Conservation (phyloP, 2,797 vertebrate species). For the Chlorospingus flavigularis region DNA sequence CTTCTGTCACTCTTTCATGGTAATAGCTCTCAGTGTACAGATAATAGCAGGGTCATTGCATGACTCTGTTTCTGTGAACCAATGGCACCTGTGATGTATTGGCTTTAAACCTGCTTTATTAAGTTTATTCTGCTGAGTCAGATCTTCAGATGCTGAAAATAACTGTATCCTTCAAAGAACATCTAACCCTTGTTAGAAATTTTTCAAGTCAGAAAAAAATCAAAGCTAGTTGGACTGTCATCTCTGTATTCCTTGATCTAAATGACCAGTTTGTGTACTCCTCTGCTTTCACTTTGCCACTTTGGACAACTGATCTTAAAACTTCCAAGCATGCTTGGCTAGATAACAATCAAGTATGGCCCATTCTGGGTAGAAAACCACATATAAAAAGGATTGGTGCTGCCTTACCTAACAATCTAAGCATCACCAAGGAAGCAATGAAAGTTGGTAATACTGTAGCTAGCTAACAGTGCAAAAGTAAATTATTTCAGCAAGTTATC, state of each 20-base stretch:
- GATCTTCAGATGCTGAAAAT: background rate
- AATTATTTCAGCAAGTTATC: background rate
- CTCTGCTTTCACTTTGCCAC: background rate
- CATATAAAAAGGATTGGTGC: rapidly evolving
- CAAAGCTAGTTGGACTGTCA: background rate
- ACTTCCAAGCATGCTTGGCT: background rate
- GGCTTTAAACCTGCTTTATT: background rate
- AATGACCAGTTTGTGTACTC: background rate
- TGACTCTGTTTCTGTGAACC: background rate
- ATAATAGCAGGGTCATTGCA: background rate
- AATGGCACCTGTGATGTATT: background rate
- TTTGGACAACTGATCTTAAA: background rate
- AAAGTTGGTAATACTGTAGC: background rate
- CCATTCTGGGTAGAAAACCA: background rate
- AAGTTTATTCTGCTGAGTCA: background rate
- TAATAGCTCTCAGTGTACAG: background rate
- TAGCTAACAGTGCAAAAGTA: background rate
- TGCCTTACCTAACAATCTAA: background rate
- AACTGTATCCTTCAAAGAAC: background rate
- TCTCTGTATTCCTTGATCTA: background rate
- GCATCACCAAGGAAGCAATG: background rate
- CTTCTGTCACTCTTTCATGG: background rate
- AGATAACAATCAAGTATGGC: background rate
- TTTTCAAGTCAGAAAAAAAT: background rate
- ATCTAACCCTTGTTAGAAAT: background rate